A percentile compares a stretch with the other conserved stretches of the same genome.
Conservation (phyloP, 2,113 vertebrate species). For the Melanotaenia duboulayi region DNA sequence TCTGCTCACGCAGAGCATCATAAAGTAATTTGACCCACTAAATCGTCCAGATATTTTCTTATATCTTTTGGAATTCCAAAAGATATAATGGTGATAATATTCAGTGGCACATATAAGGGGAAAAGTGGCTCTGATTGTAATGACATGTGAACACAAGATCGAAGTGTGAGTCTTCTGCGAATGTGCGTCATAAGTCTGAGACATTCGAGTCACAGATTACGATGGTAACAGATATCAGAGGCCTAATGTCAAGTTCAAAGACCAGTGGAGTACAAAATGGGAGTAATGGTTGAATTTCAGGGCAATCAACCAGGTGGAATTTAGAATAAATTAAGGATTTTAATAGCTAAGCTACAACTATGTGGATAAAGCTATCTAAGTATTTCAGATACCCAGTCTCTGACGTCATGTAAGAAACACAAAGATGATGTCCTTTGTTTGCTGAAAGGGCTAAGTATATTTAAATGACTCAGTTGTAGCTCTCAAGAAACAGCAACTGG, state of each 20-base stretch:
- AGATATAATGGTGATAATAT: not conserved
- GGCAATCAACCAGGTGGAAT: slow-evolving; percentile 46
- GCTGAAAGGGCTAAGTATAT: not conserved
- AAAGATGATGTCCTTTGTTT: slow-evolving; percentile 30
- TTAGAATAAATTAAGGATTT: slow-evolving; percentile 40
- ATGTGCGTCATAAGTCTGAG: slow-evolving; percentile 48
- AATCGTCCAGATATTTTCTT: not conserved
- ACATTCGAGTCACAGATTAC: slow-evolving; percentile 52
- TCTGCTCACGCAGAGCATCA: not conserved
- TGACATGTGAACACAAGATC: slow-evolving; percentile 20
- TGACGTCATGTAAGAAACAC: slow-evolving; percentile 24
- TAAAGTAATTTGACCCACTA: not conserved
- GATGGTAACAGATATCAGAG: slow-evolving; percentile 53
- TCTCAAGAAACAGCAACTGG: not conserved
- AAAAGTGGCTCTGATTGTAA: not conserved
- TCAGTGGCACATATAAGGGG: too few species aligned
- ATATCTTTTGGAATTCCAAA: not conserved
- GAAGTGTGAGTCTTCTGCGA: slow-evolving; percentile 30
- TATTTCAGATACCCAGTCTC: slow-evolving; percentile 30
- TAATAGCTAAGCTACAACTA: slow-evolving; percentile 44
- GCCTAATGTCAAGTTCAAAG: slow-evolving; percentile 55
- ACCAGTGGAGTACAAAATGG: slow-evolving; percentile 31
- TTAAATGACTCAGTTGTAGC: slow-evolving; percentile 41
- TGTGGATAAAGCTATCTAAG: slow-evolving; percentile 41
- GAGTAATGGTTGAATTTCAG: slow-evolving; percentile 51